Conservation (phyloP, 2,888 invertebrate genomes). For the Spatulosminthurus flaviceps region DNA sequence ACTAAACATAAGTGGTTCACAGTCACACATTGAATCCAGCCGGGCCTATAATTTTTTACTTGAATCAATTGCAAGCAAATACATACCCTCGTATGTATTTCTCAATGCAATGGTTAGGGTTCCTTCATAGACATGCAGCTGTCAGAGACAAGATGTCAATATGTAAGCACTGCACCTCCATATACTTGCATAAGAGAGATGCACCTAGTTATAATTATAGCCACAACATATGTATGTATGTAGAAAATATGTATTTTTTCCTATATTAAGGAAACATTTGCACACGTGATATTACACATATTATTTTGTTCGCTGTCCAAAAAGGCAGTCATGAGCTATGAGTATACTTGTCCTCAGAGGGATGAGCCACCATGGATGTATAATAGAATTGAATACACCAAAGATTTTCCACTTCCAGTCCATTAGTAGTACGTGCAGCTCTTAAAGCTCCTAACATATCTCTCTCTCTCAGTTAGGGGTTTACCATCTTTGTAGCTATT, state of each 20-base stretch:
- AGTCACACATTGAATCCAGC: constrained; percentile 34
- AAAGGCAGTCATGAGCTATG: neutral
- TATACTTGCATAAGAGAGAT: neutral
- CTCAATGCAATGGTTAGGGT: no score
- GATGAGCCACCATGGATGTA: neutral
- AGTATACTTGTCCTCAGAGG: neutral
- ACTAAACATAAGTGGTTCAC: constrained; percentile 44
- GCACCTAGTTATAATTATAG: no score
- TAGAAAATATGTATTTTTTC: neutral
- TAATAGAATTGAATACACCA: neutral
- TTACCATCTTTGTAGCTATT: constrained; percentile 35
- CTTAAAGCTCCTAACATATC: constrained; percentile 48
- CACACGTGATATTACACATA: constrained; percentile 6
- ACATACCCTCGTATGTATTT: neutral
- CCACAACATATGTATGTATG: neutral
- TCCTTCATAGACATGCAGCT: no score
- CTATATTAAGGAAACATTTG: neutral
- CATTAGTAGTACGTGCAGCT: constrained; percentile 49
- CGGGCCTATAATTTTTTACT: constrained; percentile 40
- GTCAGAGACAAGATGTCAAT: neutral
- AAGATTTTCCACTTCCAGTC: constrained; percentile 37
- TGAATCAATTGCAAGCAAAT: neutral
- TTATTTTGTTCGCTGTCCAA: constrained; percentile 7
- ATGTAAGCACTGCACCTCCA: neutral
- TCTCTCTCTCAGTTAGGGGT: constrained; percentile 49